Evolutionary conservation across 2,113 vertebrate species (phyloP).

Genomic region (Hippocampus abdominalis): DNA sequence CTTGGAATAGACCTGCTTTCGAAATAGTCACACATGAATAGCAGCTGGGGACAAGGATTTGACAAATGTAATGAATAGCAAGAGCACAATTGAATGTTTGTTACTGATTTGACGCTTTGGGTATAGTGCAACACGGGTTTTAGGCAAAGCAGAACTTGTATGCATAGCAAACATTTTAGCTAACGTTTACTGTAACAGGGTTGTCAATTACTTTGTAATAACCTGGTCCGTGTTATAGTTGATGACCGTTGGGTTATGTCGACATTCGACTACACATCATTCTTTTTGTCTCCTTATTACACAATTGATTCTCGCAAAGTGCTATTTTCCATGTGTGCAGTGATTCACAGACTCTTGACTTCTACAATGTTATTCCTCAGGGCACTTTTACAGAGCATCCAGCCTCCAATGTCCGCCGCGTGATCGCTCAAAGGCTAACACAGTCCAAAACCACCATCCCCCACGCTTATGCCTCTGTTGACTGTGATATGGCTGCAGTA

Average conservation of each 20-base stretch:
- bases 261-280: not conserved
- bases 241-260: not conserved
- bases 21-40: too few relatives aligned
- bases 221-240: not conserved
- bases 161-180: too few relatives aligned
- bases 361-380: slow-evolving; percentile 58
- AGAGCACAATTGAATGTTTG: not conserved
- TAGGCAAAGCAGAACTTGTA: too few relatives aligned
- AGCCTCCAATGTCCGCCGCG: slow-evolving; percentile 84
- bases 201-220: not conserved
- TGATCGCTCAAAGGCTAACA: slow-evolving; percentile 90
- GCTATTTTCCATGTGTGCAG: not conserved
- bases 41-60: too few relatives aligned
- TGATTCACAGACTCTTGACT: slow-evolving; percentile 4
- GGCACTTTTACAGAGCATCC: slow-evolving; percentile 90
- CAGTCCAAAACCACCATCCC: slow-evolving; percentile 92
- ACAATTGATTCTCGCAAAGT: slow-evolving; percentile 1
- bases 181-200: not conserved
- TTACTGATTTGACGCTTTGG: not conserved
- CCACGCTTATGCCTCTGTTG: slow-evolving; percentile 85
- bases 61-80: not conserved
- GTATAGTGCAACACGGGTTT: too few relatives aligned
- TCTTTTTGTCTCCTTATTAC: not conserved
- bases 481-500: slow-evolving; percentile 87
- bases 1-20: too few relatives aligned